A percentile compares a stretch with the other conserved stretches of the same genome.
Conservation (phyloP, 1,140 invertebrate species). For the Brachionus calyciflorus region DNA sequence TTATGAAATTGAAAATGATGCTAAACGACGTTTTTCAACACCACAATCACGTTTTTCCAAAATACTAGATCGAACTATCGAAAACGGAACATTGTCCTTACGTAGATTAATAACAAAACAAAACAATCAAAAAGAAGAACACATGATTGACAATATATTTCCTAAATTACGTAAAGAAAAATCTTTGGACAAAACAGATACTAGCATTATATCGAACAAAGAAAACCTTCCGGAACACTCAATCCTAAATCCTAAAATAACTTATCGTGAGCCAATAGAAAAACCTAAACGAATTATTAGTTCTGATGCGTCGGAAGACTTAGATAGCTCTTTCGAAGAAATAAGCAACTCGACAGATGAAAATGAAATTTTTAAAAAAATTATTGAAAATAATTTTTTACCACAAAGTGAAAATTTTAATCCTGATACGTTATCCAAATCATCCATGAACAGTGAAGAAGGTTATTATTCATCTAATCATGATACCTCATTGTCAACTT, state of each 20-base stretch:
- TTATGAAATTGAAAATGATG: background rate
- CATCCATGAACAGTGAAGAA: conserved; percentile 43
- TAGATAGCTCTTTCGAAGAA: conserved; percentile 19
- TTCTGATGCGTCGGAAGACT: background rate
- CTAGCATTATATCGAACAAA: too few relatives aligned
- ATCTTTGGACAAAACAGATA: too few relatives aligned
- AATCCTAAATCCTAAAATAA: background rate
- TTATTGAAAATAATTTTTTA: background rate
- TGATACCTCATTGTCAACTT: conserved; percentile 25
- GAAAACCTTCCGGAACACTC: too few relatives aligned
- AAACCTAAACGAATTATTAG: background rate
- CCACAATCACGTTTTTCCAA: background rate
- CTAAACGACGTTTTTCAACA: background rate
- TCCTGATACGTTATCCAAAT: background rate
- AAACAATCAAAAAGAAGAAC: background rate
- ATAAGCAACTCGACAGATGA: conserved; percentile 24
- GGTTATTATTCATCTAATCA: conserved; percentile 41
- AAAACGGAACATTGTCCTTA: background rate
- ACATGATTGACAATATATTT: background rate
- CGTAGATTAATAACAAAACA: background rate
- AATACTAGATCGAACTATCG: conserved; percentile 8
- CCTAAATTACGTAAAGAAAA: background rate
- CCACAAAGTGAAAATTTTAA: background rate
- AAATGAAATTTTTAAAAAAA: background rate
- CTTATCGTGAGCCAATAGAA: background rate